Percentiles rank a stretch among this genome's conserved stretches.
Evolutionary conservation across 2,113 vertebrate genomes (phyloP).

Genomic region (Labrus mixtus): DNA sequence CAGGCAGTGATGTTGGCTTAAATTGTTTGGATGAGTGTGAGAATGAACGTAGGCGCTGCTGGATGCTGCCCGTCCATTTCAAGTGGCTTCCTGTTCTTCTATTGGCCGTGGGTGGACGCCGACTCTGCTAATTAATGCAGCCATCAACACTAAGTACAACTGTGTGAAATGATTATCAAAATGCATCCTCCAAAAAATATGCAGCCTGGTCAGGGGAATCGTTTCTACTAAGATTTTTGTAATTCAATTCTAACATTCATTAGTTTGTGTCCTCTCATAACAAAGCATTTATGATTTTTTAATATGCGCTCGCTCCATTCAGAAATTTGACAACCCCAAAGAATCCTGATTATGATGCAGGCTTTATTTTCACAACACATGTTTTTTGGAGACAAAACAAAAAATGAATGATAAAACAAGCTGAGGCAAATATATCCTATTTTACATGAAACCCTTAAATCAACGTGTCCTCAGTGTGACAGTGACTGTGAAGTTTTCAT

Average conservation of each 20-base stretch:
- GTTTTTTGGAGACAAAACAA: too few relatives aligned
- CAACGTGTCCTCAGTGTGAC: too few relatives aligned
- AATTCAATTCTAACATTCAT: constrained; percentile 12
- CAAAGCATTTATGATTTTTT: not conserved
- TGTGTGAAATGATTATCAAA: constrained; percentile 43
- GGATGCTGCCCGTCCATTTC: constrained; percentile 49
- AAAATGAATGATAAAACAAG: too few relatives aligned
- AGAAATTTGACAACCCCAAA: not conserved
- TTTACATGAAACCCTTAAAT: too few relatives aligned
- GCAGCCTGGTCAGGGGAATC: constrained; percentile 2
- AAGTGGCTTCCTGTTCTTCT: constrained; percentile 38
- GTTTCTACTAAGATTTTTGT: not conserved
- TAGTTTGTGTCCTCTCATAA: not conserved
- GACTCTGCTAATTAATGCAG: constrained; percentile 64
- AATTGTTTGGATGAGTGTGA: constrained; percentile 20
- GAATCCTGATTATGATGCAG: not conserved
- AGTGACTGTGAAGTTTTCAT: too few relatives aligned
- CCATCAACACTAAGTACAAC: constrained; percentile 37
- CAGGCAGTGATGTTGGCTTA: constrained; percentile 26
- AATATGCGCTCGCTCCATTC: not conserved
- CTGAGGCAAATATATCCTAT: too few relatives aligned
- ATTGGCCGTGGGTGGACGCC: constrained; percentile 59
- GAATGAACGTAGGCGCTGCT: constrained; percentile 48
- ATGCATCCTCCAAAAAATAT: constrained; percentile 13
- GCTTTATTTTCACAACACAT: not conserved